Percentiles rank a stretch among this genome's conserved stretches.
Conservation (phyloP, 2,888 invertebrate genomes). For the Ceraclea dissimilis region DNA sequence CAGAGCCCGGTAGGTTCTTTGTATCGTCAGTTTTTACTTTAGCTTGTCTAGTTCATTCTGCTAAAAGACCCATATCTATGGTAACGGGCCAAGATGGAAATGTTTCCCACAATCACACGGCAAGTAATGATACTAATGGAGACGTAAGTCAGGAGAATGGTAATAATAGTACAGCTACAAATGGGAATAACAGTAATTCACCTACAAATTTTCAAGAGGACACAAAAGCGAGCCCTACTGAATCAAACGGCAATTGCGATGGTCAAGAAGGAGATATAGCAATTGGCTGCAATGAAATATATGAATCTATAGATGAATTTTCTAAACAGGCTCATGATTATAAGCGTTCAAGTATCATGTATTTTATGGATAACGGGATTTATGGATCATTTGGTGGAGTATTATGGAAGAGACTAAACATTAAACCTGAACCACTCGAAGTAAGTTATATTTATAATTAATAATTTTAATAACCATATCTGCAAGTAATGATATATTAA, state of each 20-base stretch:
- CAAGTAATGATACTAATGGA: background rate
- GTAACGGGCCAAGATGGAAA: background rate
- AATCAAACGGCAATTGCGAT: background rate
- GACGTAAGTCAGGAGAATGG: too few relatives aligned
- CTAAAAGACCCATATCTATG: constrained; percentile 36
- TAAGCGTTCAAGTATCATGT: constrained; percentile 56
- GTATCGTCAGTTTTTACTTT: constrained; percentile 95
- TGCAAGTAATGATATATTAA: background rate
- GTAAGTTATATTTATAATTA: constrained; percentile 39
- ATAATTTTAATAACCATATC: too few relatives aligned
- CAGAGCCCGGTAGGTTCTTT: constrained; percentile 95
- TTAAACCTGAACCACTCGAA: constrained; percentile 62
- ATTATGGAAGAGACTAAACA: constrained; percentile 84
- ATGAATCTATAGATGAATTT: background rate
- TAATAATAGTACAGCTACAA: too few relatives aligned
- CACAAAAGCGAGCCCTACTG: too few relatives aligned
- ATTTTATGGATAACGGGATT: constrained; percentile 97
- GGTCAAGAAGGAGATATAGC: background rate
- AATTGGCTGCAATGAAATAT: background rate
- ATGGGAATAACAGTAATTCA: too few relatives aligned
- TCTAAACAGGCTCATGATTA: background rate
- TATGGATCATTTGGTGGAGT: constrained; percentile 98
- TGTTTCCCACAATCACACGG: too few relatives aligned
- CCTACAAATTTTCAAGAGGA: too few relatives aligned
- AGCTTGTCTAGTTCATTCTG: constrained; percentile 80